Conservation (phyloP, 2,113 vertebrate species). For the Varanus salvator region DNA sequence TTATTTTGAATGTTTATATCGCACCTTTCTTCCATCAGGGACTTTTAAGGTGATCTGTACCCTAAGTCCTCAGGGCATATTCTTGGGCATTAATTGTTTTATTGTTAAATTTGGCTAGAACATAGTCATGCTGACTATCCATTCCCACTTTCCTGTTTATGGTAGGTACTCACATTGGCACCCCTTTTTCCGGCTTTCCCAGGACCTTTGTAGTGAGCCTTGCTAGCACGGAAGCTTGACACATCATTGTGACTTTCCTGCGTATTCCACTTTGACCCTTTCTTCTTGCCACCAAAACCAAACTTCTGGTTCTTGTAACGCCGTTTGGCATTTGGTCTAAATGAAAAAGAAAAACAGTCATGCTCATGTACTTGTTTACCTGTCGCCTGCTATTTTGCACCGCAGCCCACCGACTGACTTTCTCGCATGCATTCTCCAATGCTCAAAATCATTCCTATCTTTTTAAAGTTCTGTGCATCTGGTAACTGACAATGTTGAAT, state of each 20-base stretch:
- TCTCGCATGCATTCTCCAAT: background rate
- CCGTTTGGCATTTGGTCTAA: conserved; percentile 89
- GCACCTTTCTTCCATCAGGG: background rate
- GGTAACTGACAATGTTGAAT: background rate
- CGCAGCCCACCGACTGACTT: background rate
- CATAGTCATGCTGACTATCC: background rate
- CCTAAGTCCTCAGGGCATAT: background rate
- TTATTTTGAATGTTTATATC: background rate
- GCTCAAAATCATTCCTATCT: background rate
- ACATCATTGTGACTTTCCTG: conserved; percentile 92
- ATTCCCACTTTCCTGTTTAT: background rate
- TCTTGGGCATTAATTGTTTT: background rate
- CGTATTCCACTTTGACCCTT: conserved; percentile 94
- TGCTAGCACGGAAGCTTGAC: conserved; percentile 86
- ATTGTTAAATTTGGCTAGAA: background rate
- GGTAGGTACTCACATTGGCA: conserved; percentile 76
- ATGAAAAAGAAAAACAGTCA: conserved; percentile 27
- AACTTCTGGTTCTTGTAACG: conserved; percentile 95
- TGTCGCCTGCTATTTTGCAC: background rate
- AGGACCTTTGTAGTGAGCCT: conserved; percentile 84
- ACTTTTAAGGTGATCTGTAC: background rate
- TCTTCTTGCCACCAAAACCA: conserved; percentile 97
- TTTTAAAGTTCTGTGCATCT: background rate
- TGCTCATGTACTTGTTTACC: background rate
- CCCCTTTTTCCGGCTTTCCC: conserved; percentile 77